Evolutionary conservation across 2,797 vertebrate genomes (phyloP).

Genomic region (Lepus townsendii): DNA sequence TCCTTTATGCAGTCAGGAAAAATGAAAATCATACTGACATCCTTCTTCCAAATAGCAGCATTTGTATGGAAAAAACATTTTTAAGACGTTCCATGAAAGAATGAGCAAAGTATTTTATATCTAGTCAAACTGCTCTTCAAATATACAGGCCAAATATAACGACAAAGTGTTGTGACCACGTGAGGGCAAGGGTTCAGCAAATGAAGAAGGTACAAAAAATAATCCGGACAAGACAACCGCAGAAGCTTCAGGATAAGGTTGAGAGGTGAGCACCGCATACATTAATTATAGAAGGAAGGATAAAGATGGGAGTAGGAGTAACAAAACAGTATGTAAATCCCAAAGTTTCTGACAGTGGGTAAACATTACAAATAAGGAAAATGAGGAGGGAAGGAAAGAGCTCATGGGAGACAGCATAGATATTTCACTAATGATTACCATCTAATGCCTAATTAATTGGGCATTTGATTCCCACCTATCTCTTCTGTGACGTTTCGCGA

Average conservation of each 20-base stretch:
- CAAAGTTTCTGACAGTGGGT: too few species aligned
- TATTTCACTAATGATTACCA: too few species aligned
- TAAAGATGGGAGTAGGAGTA: background rate
- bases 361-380: background rate
- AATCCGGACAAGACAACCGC: background rate
- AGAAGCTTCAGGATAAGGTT: background rate
- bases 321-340: background rate
- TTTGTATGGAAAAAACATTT: background rate
- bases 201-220: background rate
- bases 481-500: background rate
- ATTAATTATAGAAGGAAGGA: background rate
- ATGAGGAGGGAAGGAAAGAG: too few species aligned
- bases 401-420: background rate
- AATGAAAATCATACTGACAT: background rate
- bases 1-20: background rate
- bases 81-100: background rate
- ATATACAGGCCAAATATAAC: background rate
- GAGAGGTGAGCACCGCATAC: background rate
- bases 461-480: background rate
- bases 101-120: background rate
- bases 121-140: background rate
- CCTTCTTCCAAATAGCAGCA: background rate
- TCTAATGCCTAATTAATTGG: too few species aligned
- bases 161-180: background rate
- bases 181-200: background rate